Base-by-base conservation (phyloP, 2,113 vertebrate species). In the Myiopsitta monachus region DNA sequence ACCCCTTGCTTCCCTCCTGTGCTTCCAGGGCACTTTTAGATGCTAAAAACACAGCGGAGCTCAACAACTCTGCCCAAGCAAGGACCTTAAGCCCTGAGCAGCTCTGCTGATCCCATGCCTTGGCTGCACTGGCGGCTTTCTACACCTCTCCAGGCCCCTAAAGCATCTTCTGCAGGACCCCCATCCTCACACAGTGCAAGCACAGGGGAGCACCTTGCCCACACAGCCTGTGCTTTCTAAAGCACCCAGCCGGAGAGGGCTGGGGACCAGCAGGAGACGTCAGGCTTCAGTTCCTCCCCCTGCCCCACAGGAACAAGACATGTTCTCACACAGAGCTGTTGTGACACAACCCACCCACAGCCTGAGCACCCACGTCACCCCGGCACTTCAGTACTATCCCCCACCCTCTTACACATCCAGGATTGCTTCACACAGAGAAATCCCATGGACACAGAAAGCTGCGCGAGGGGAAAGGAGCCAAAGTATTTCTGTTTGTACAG, bases 351-450 rank as follows among this genome's bases (percentile, higher is more conserved):
- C 84, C 92, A 89, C 95, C 64, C 83, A 62, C 89, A 3, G 91
- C 80, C 61, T 0, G 1, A 52, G 88, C 46, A 43, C 76, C 43
- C 5, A 9, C 80, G 55, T 95, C 95, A 97, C 87, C 46, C 4
- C 2, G 1, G 78, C 66, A 87, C 94, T 92, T 61, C 76, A 39
- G 91, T 39, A 24, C 75, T 7, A 92, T 24, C 89, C 95, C 93
- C 96, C 95, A 95, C 96, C 96, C 95, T 92, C 81, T 95, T 87
- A 96, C 93, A 94, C 91, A 95, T 92, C 93, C 77, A 39, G 33
- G 77, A 95, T 97, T 97, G 94, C 95, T 95, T 92, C 95, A 96
- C 9, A 2, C 0, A 1, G 57, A 95, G 81, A 91, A 94, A 96
- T 85, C 93, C 87, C 95, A 83, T 73, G 74, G 46, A 57, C 57